These are phyloP conservation scores for Neolamprologus hecqui DNA, from an alignment of 2,113 vertebrate genomes.

Conservation along the genomic window DNA sequence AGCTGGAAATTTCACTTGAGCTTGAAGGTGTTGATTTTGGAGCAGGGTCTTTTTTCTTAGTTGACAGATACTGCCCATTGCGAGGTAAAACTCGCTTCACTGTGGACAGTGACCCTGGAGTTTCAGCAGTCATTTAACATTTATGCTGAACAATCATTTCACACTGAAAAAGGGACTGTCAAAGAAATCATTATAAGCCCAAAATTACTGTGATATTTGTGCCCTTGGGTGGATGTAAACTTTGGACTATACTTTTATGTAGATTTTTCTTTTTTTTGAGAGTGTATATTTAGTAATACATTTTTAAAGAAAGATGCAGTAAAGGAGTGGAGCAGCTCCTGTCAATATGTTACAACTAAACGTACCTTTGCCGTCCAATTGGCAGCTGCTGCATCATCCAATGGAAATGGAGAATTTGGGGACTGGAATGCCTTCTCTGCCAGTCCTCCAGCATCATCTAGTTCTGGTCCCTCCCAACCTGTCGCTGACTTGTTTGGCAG, in stretches of 20 bases:
- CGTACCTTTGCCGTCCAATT: not conserved
- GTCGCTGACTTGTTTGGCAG: slow-evolving; percentile 63
- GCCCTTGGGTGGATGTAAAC: not conserved
- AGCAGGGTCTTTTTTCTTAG: not conserved
- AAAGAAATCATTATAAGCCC: not conserved
- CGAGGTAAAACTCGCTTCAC: not conserved
- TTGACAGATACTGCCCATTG: not conserved
- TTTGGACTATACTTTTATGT: not conserved
- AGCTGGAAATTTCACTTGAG: not conserved
- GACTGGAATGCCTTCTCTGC: slow-evolving; percentile 91
- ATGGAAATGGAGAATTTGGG: slow-evolving; percentile 90
- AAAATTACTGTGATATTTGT: not conserved
- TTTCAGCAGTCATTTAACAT: not conserved
- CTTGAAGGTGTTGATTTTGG: not conserved
- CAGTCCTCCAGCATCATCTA: slow-evolving; percentile 62
- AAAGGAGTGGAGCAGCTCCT: not conserved
- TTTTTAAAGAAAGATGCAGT: not conserved
- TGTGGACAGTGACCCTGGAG: not conserved
- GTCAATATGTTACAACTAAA: not conserved
- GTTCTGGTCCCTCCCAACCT: slow-evolving; percentile 32
- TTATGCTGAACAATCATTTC: not conserved
- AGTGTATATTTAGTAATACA: not conserved
- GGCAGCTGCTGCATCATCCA: slow-evolving; percentile 73
- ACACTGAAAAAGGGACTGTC: not conserved
- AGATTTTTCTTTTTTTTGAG: not conserved